These are phyloP conservation scores for Hipparchia sbordonii DNA, from an alignment of 2,888 invertebrate species.

Conservation along the genomic window DNA sequence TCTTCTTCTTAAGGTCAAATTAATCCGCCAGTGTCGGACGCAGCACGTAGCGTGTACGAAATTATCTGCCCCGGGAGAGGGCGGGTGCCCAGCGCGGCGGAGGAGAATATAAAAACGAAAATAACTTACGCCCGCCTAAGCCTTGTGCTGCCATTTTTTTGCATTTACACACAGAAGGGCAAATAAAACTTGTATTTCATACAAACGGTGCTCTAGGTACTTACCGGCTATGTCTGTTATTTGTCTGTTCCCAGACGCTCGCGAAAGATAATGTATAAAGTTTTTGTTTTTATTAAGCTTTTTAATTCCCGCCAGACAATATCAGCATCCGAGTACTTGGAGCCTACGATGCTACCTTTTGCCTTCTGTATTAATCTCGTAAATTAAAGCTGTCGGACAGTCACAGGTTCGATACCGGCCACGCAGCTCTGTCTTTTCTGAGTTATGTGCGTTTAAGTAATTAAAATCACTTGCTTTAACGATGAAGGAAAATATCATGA, in stretches of 20 bases:
- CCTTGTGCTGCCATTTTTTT: conserved; percentile 58
- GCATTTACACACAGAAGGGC: conserved; percentile 59
- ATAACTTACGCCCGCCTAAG: conserved; percentile 70
- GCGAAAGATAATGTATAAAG: conserved; percentile 33
- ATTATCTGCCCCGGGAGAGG: conserved; percentile 70
- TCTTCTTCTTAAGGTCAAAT: conserved; percentile 55
- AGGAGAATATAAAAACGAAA: conserved; percentile 74
- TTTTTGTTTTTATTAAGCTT: conserved; percentile 38
- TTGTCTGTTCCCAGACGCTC: conserved; percentile 41
- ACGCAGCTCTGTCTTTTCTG: too few species aligned
- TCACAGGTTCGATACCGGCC: too few species aligned
- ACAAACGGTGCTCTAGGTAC: conserved; percentile 54
- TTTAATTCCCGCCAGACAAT: conserved; percentile 36
- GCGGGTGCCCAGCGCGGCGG: conserved; percentile 59
- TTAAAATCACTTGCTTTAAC: too few species aligned
- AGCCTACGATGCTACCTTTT: conserved; percentile 25
- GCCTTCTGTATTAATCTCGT: conserved; percentile 17
- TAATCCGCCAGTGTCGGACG: conserved; percentile 58
- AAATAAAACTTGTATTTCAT: conserved; percentile 65
- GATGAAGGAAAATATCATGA: too few species aligned
- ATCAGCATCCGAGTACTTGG: conserved; percentile 26
- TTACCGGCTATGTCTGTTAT: conserved; percentile 40
- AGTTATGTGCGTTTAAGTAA: too few species aligned
- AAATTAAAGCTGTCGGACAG: too few species aligned
- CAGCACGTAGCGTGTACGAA: conserved; percentile 71